Evolutionary conservation across 1,140 invertebrate genomes (phyloP), one percentile per base, ranked within the genome.

Genomic region (Araneus ventricosus): DNA sequence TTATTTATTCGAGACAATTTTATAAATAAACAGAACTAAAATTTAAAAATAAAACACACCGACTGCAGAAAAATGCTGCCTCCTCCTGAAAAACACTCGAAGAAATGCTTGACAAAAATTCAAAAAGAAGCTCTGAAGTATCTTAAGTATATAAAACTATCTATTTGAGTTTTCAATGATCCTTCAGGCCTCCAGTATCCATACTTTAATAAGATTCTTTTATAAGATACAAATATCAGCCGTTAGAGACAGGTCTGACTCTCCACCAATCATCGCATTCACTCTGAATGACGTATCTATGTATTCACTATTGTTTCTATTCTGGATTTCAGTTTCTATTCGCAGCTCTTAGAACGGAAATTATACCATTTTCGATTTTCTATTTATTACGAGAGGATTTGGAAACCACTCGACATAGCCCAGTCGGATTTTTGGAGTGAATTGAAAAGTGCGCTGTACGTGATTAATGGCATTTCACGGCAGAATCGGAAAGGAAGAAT

Each of bases 401-500:
- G 30, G 34, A 34, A 34, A 75, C 30, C 70, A 75, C 70, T 75
- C 34, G 70, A 75, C 17, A 30, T 34, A 34, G 70, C 30, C 30
- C 14, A 37, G 70, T 34, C 30, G 70, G 63, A 75, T 75, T 34
- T 24, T 8, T 17, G 20, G 14, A 17, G n/a, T 34, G 30, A 75
- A 75, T 37, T 75, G 37, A 75, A 30, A 75, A 75, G 70, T 75
- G 70, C 20, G 17, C 0, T 30, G 34, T 75, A 34, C 70, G 30
- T 75, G 70, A 75, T 75, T 75, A 75, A 75, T 75, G 70, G 30
- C 37, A 75, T 75, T 75, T 37, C 70, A 75, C 14, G 30, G 27
- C 27, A 34, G 59, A 61, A 61, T 61, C 59, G 22, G 4, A 61
- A 5, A 24, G 70, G 30, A 75, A 34, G 70, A 75, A 30, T 27